These are phyloP conservation scores for Drosophila eugracilis DNA, from an alignment of 1,140 invertebrate species.

Conservation along the genomic window DNA sequence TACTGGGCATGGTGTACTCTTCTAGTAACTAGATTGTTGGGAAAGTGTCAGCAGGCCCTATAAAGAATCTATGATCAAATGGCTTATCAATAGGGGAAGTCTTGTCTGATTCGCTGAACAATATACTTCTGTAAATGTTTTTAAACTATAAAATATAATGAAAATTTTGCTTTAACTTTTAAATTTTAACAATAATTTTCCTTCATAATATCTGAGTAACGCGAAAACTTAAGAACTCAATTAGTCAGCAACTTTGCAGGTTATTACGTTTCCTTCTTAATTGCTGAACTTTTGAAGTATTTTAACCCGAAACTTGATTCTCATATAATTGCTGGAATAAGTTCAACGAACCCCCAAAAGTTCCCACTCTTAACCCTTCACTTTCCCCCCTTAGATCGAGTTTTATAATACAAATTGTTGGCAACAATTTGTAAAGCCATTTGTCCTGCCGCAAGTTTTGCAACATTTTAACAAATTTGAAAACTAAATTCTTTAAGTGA, in stretches of 20 bases:
- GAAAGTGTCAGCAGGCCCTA: background rate
- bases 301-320: slow-evolving; percentile 38
- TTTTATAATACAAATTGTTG: slow-evolving; percentile 42
- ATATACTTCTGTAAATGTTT: too few species aligned
- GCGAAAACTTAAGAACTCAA: slow-evolving; percentile 12
- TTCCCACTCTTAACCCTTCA: slow-evolving; percentile 18
- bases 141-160: too few species aligned
- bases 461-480: slow-evolving; percentile 34
- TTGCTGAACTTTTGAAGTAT: slow-evolving; percentile 34
- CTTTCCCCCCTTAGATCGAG: slow-evolving; percentile 13
- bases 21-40: slow-evolving; percentile 31
- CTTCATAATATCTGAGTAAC: background rate
- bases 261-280: slow-evolving; percentile 13
- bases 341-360: slow-evolving; percentile 56
- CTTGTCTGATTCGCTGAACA: too few species aligned
- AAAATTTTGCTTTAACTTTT: too few species aligned
- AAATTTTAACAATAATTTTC: too few species aligned
- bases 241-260: slow-evolving; percentile 23
- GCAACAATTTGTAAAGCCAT: slow-evolving; percentile 35
- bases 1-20: slow-evolving; percentile 30
- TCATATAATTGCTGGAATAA: slow-evolving; percentile 25
- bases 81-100: slow-evolving; percentile 52
- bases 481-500: background rate
- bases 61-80: background rate
- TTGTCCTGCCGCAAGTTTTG: slow-evolving; percentile 36